Percentiles rank a stretch among this genome's conserved stretches.
phyloP scores from a whole-genome alignment of 2,113 vertebrate genomes.

The Chinchilla lanigera region DNA sequence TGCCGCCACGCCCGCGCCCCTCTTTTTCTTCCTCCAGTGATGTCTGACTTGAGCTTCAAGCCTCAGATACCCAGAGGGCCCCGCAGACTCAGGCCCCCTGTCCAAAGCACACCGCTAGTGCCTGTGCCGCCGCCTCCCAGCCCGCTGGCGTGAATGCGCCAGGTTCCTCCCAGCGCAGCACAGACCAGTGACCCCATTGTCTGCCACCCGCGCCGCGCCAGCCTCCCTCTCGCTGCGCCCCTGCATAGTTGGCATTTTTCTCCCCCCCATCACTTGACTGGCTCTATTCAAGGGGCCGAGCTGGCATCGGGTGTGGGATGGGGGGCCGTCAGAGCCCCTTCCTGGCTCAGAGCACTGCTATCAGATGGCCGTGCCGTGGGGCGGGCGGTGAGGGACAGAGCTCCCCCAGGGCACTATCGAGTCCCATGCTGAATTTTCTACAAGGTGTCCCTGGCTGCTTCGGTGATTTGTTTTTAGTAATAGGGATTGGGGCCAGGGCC shows the following conservation, averaged over 20 bases:
- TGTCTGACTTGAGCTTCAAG: background rate
- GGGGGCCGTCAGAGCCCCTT: background rate
- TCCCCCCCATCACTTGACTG: constrained; percentile 42
- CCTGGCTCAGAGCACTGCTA: background rate
- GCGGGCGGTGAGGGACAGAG: fast-evolving
- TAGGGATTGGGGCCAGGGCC: background rate
- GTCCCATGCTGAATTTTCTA: background rate
- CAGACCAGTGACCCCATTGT: constrained; percentile 72
- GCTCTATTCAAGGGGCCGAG: constrained; percentile 31
- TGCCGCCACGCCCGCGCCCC: background rate
- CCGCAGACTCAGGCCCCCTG: background rate
- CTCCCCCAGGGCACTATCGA: background rate
- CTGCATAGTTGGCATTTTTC: constrained; percentile 76
- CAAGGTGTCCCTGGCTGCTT: background rate
- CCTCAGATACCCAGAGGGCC: background rate
- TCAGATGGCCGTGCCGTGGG: background rate
- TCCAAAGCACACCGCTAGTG: background rate
- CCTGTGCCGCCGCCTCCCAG: constrained; percentile 7
- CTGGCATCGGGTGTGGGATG: background rate
- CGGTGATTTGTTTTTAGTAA: background rate
- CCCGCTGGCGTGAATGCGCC: constrained; percentile 60
- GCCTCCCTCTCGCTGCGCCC: constrained; percentile 60
- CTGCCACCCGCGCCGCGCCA: constrained; percentile 54
- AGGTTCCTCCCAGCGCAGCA: constrained; percentile 57
- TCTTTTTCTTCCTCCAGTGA: background rate